Conservation (phyloP, 1,140 invertebrate genomes). For the Camponotus vicinus region DNA sequence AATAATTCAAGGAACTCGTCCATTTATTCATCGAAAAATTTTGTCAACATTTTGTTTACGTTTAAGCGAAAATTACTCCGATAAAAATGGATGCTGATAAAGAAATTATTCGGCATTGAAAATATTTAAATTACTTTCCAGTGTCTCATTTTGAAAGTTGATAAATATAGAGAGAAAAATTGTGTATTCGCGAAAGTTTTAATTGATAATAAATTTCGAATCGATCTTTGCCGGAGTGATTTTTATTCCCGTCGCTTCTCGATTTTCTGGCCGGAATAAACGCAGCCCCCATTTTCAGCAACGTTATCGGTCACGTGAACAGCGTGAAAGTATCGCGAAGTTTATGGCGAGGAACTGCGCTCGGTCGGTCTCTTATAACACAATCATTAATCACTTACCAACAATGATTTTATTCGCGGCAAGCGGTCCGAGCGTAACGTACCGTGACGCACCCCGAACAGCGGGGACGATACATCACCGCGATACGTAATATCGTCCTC, state of each 20-base stretch:
- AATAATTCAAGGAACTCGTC: background rate
- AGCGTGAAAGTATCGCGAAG: constrained; percentile 69
- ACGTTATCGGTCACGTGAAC: constrained; percentile 70
- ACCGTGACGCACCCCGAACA: constrained; percentile 74
- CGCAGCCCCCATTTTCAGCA: constrained; percentile 5
- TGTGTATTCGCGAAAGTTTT: background rate
- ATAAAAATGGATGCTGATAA: background rate
- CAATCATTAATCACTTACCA: constrained; percentile 79
- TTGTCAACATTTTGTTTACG: background rate
- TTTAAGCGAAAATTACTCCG: background rate
- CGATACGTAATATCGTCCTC: constrained; percentile 76
- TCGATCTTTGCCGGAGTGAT: background rate
- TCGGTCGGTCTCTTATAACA: constrained; percentile 71
- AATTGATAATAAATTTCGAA: constrained; percentile 6
- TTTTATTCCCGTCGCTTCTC: background rate
- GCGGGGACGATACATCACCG: constrained; percentile 77
- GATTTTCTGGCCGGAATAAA: constrained; percentile 4
- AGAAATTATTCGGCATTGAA: background rate
- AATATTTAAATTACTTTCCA: background rate
- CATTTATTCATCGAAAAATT: background rate
- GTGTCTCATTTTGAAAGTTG: background rate
- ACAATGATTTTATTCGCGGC: constrained; percentile 83
- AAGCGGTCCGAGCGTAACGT: constrained; percentile 77
- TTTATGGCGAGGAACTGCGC: constrained; percentile 66
- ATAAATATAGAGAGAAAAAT: background rate